Percentiles rank a stretch among this genome's conserved stretches.
Evolutionary conservation across 2,113 vertebrate species (phyloP).

Genomic region (Gnathonemus echidnorhynchus): DNA sequence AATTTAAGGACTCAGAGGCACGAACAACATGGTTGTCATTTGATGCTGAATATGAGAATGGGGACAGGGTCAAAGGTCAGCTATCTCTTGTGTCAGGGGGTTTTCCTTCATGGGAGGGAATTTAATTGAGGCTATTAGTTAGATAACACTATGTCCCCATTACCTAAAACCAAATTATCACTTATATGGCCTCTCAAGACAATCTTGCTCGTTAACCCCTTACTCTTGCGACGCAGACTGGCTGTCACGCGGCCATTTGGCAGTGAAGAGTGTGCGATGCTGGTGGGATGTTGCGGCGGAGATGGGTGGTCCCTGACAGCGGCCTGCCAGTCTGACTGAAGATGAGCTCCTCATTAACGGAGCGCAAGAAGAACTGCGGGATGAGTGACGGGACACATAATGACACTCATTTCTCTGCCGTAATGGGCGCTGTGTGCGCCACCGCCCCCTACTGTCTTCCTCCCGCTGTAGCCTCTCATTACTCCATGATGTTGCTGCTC

Average conservation of each 20-base stretch:
- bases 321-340: conserved; percentile 29
- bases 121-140: conserved; percentile 81
- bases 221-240: conserved; percentile 69
- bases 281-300: conserved; percentile 15
- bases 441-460: neutral
- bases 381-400: conserved; percentile 29
- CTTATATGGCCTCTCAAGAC: conserved; percentile 55
- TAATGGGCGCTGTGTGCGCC: conserved; percentile 1
- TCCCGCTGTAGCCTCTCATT: neutral
- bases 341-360: conserved; percentile 31
- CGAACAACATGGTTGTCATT: conserved; percentile 55
- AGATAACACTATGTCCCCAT: conserved; percentile 77
- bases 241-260: conserved; percentile 63
- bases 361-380: conserved; percentile 27
- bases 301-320: conserved; percentile 28
- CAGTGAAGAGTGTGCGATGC: conserved; percentile 14
- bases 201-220: conserved; percentile 75
- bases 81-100: conserved; percentile 65
- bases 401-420: conserved; percentile 1
- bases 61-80: conserved; percentile 63
- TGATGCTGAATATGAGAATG: conserved; percentile 67
- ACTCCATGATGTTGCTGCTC: neutral
- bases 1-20: conserved; percentile 40
- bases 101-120: conserved; percentile 67
- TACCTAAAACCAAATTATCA: conserved; percentile 77